These are phyloP conservation scores for Menidia beryllina DNA, from an alignment of 2,113 vertebrate species.

Conservation along the genomic window DNA sequence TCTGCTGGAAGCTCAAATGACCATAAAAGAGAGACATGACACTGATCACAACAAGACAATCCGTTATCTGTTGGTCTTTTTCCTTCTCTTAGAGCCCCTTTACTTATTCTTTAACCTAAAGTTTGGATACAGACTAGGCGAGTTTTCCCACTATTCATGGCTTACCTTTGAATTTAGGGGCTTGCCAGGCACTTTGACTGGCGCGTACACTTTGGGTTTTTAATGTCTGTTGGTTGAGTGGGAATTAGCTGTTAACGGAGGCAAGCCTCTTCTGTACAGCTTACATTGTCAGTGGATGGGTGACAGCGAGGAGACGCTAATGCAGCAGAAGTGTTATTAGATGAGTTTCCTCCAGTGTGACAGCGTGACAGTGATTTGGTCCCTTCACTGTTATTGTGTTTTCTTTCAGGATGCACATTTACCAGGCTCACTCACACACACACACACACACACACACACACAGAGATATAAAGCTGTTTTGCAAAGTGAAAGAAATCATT, in stretches of 20 bases:
- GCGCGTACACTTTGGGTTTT: slow-evolving; percentile 45
- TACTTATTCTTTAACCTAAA: slow-evolving; percentile 6
- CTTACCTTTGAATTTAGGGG: slow-evolving; percentile 50
- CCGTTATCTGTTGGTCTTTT: slow-evolving; percentile 11
- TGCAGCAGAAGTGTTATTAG: slow-evolving; percentile 22
- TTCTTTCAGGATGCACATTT: no score
- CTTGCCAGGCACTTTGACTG: slow-evolving; percentile 32
- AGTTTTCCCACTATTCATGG: slow-evolving; percentile 18
- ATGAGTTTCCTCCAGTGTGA: background rate
- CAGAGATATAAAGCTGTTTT: no score
- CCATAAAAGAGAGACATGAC: slow-evolving; percentile 26
- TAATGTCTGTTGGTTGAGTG: slow-evolving; percentile 43
- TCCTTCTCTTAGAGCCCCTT: slow-evolving; percentile 1
- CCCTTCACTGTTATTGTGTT: no score
- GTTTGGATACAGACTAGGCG: slow-evolving; percentile 22
- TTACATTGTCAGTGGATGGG: slow-evolving; percentile 40
- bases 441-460: no score
- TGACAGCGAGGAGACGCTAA: slow-evolving; percentile 29
- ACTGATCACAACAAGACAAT: slow-evolving; percentile 43
- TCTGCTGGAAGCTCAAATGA: slow-evolving; percentile 25
- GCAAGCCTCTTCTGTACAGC: slow-evolving; percentile 35
- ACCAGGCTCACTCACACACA: no score
- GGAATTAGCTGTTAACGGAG: slow-evolving; percentile 45
- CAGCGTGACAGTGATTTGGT: no score
- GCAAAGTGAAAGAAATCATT: no score